Evolutionary conservation across 2,113 vertebrate species (phyloP).

Genomic region (Micronycteris hirsuta): DNA sequence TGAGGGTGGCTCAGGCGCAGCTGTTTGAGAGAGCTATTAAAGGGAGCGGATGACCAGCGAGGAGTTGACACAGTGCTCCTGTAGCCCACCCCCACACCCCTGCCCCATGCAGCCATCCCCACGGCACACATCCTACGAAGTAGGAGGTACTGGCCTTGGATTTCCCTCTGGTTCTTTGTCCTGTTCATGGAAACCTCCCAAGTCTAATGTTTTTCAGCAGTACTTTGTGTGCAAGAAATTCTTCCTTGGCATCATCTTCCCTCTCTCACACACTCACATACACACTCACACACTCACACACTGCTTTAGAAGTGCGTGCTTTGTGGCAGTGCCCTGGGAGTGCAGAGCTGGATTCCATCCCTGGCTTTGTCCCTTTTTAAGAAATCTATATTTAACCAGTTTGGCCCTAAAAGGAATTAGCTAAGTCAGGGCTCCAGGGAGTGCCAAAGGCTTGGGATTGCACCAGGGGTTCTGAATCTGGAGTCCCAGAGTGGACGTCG

Average conservation of each 20-base stretch:
- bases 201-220: background rate
- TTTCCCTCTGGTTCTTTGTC: background rate
- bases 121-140: background rate
- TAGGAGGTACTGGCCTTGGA: background rate
- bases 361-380: background rate
- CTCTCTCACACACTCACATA: background rate
- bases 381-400: conserved; percentile 32
- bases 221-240: background rate
- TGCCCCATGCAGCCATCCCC: background rate
- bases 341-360: background rate
- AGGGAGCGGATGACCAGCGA: background rate
- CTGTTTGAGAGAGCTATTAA: background rate
- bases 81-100: background rate
- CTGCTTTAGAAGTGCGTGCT: background rate
- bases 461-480: background rate
- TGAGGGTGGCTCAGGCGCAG: background rate
- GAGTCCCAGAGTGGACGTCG: background rate
- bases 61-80: background rate
- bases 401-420: background rate
- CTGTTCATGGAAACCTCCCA: background rate
- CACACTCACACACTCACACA: background rate
- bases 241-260: background rate
- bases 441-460: background rate
- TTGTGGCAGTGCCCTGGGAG: background rate
- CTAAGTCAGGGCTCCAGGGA: background rate